Base-by-base conservation (phyloP, 2,888 invertebrate genomes). In the Erynnis tages region DNA sequence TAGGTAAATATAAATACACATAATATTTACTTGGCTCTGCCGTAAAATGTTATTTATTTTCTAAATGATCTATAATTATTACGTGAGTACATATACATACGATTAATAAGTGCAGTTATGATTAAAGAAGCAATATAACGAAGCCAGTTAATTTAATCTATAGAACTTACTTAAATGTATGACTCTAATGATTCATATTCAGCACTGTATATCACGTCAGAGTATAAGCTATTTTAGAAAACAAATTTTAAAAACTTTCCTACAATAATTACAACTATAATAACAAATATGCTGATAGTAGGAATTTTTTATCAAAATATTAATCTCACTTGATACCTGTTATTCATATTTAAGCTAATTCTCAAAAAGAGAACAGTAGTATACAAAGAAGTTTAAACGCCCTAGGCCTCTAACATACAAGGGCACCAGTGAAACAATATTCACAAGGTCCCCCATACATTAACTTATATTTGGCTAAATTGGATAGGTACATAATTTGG, bases 301-400 rank as follows among this genome's bases (percentile, higher is more conserved):
- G 62, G 75, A 75, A 66, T 63, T 66, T 73, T 74, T 71, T 73
- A 81, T 74, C 75, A 80, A 82, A 82, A 83, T 78, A 82, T 83
- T 82, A 87, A 85, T 87, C 88, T 89, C 88, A 89, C 88, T 87
- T 85, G 77, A 76, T 79, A 77, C 79, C 73, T 79, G 71, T 73
- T 78, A 79, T 71, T 79, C 76, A 79, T 67, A 73, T 74, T 73
- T 76, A 80, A 71, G 69, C 77, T 82, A 80, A 71, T 69, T 73
- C 64, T 55, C 57, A 41, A 54, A 32, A 67, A 61, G 69, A 73
- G 67, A 74, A 43, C 19, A 35, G 50, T 66, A 68, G 62, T 67
- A 72, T 71, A 76, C 66, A 60, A 70, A 75, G 72, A 69, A 73
- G 71, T 10, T 65, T 68, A 69, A 72, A 70, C 69, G 71, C 69